Base-by-base conservation (phyloP, 2,888 invertebrate genomes). In the Meghimatium bilineatum region DNA sequence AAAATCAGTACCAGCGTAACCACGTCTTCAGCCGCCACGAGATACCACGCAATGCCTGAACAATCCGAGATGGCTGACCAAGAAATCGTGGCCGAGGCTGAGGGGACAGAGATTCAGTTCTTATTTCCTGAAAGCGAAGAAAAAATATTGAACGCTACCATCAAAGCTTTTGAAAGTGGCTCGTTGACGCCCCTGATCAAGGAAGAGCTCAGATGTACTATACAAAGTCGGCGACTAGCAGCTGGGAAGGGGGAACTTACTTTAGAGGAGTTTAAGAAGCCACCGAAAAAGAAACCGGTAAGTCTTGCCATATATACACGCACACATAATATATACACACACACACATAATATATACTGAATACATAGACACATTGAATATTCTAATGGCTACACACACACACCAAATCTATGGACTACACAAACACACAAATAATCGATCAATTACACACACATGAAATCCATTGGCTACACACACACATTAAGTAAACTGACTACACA, bases 241-340 rank as follows among this genome's bases (percentile, higher is more conserved):
- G 87, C 88, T 38, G 91, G 91, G 1, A 90, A 91, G 79, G 89
- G 84, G 0, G 90, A 89, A 38, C 83, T 90, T 32, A 80, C 86
- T 52, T 88, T 91, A 38, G 88, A 89, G 34, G 89, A 89, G 77
- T 80, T 84, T 1, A 82, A 85, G 20, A 88, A 89, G 26, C 75
- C 78, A 36, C 63, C 71, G 26, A 84, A 72, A 29, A 72, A n/a
- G 29, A 72, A 72, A 49, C 72, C 29, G 29, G 72, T 72, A 72
- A 72, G 72, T 72, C n/a, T 8, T 63, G 12, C n/a, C 44, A 44
- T 44, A 44, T 44, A 5, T 44, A 44, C 44, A 44, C 5, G 44
- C 44, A 44, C 44, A 12, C 44, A 8, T 5, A 5, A 44, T 8
- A 12, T 44, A 44, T 12, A 44, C 44, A 44, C 44, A 44, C 12